Conservation (phyloP, 1,140 invertebrate genomes). For the Sycobia sp. region DNA sequence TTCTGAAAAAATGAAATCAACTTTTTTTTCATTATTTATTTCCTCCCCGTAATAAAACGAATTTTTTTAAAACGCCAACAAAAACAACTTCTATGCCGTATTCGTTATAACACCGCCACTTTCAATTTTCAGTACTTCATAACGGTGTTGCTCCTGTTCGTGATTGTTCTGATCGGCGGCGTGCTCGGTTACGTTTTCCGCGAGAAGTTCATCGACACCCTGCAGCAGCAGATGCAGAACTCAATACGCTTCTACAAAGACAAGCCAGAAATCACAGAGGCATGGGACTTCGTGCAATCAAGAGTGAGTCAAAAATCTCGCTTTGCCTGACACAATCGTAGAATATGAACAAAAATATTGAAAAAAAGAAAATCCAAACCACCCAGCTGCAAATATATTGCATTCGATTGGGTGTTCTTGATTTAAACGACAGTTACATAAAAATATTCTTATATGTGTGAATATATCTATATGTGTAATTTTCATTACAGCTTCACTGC, state of each 20-base stretch:
- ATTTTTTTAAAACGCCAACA: no score
- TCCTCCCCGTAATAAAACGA: background rate
- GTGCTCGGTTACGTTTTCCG: slow-evolving; percentile 88
- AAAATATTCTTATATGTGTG: no score
- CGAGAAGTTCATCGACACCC: slow-evolving; percentile 73
- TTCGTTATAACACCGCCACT: background rate
- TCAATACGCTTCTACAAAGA: slow-evolving; percentile 75
- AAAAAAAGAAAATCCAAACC: no score
- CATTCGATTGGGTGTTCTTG: no score
- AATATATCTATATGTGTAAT: no score
- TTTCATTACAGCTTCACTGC: slow-evolving; percentile 72
- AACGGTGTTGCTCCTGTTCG: slow-evolving; percentile 82
- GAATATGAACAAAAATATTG: no score
- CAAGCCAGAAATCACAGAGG: slow-evolving; percentile 70
- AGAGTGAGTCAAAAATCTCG: slow-evolving; percentile 54
- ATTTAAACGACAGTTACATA: no score
- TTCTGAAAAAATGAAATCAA: background rate
- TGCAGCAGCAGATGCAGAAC: slow-evolving; percentile 78
- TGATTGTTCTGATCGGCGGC: slow-evolving; percentile 85
- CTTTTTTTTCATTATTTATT: background rate
- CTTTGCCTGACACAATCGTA: no score
- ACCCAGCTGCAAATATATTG: no score
- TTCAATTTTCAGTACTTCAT: slow-evolving; percentile 80
- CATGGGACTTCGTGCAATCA: slow-evolving; percentile 83
- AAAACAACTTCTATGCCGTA: background rate